These are phyloP conservation scores for Volucella inanis DNA, from an alignment of 2,888 invertebrate species.

Conservation along the genomic window DNA sequence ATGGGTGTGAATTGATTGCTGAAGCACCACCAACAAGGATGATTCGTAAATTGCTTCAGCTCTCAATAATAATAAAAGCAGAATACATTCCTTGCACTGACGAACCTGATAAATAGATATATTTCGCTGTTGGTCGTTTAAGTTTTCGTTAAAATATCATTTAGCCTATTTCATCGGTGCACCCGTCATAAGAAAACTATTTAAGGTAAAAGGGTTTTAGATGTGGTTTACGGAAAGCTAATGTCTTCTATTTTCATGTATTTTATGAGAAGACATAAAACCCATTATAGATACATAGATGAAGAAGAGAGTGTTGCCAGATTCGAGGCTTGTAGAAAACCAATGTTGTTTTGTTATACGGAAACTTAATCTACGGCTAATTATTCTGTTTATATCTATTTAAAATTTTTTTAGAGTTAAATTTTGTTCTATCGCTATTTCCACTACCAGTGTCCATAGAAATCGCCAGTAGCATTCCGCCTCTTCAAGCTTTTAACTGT, in stretches of 20 bases:
- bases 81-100: constrained; percentile 15
- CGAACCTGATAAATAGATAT: constrained; percentile 22
- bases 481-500: too few relatives aligned
- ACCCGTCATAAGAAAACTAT: constrained; percentile 15
- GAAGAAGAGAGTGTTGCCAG: constrained; percentile 25
- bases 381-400: too few relatives aligned
- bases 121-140: constrained; percentile 11
- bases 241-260: neutral
- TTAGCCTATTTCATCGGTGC: constrained; percentile 22
- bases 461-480: too few relatives aligned
- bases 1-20: constrained; percentile 69
- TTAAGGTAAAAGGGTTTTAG: constrained; percentile 17
- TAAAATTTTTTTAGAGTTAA: too few relatives aligned
- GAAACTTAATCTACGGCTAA: too few relatives aligned
- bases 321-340: neutral
- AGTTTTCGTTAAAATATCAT: constrained; percentile 39
- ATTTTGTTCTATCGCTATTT: too few relatives aligned
- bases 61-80: constrained; percentile 36
- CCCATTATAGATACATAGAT: neutral
- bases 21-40: constrained; percentile 10
- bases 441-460: too few relatives aligned
- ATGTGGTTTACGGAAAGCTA: neutral
- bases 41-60: constrained; percentile 47
- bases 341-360: neutral
- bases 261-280: neutral